Evolutionary conservation across 1,140 invertebrate species (phyloP).

Genomic region (Drosophila micromelanica): DNA sequence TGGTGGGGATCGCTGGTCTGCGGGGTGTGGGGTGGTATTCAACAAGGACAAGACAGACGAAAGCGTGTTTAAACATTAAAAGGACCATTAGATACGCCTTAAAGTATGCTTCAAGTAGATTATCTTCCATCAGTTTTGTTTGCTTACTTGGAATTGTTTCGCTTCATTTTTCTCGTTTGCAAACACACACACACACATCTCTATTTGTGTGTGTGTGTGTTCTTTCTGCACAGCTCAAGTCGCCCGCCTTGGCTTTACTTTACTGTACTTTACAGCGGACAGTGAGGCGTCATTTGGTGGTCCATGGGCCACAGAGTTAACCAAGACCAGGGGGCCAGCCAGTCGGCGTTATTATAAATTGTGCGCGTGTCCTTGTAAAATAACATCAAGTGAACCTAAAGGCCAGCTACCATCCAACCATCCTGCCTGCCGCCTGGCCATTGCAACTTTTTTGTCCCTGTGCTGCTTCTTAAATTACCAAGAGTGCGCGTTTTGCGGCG

Average conservation of each 20-base stretch:
- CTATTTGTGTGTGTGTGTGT: conserved; percentile 48
- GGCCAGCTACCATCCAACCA: conserved; percentile 11
- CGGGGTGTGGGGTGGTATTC: conserved; percentile 1
- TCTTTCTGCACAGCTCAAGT: conserved; percentile 37
- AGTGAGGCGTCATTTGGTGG: conserved; percentile 38
- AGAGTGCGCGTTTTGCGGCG: conserved; percentile 59
- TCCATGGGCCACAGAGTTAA: conserved; percentile 11
- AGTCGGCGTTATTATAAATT: conserved; percentile 76
- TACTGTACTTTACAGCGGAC: conserved; percentile 13
- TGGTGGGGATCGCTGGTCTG: background rate
- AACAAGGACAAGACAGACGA: conserved; percentile 52
- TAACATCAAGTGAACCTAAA: conserved; percentile 74
- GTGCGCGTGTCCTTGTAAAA: conserved; percentile 81
- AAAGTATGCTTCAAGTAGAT: conserved; percentile 84
- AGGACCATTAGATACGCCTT: conserved; percentile 84
- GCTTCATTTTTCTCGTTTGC: conserved; percentile 81
- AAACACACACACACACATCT: conserved; percentile 58
- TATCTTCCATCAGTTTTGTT: conserved; percentile 84
- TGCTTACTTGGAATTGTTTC: conserved; percentile 82
- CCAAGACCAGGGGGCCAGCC: conserved; percentile 28
- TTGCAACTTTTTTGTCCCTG: conserved; percentile 40
- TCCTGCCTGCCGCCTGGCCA: background rate
- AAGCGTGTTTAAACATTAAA: conserved; percentile 83
- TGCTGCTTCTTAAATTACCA: conserved; percentile 73
- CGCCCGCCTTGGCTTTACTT: conserved; percentile 37